These are phyloP conservation scores for Balaenoptera acutorostrata DNA, from an alignment of 2,113 vertebrate genomes.

Conservation along the genomic window DNA sequence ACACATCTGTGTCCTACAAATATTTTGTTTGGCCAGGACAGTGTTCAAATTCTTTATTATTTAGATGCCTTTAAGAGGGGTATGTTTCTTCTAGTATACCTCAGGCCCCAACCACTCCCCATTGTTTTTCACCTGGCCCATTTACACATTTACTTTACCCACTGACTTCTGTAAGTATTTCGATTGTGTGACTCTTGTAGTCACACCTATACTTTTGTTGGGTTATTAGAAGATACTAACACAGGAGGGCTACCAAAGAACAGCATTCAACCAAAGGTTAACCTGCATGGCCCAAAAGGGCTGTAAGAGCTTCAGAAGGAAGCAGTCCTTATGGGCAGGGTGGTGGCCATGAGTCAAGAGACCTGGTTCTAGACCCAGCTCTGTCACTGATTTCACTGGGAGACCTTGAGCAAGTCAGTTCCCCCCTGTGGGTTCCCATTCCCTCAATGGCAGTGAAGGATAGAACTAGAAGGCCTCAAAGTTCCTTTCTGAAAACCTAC, in stretches of 20 bases:
- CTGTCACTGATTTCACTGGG: not conserved
- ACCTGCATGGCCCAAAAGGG: not conserved
- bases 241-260: not conserved
- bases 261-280: not conserved
- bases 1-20: not conserved
- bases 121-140: not conserved
- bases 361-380: not conserved
- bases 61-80: not conserved
- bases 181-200: not conserved
- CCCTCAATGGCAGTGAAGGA: not conserved
- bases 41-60: not conserved
- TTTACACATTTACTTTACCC: not conserved
- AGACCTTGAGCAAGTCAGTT: not conserved
- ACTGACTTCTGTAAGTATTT: not conserved
- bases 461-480: not conserved
- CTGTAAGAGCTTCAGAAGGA: not conserved
- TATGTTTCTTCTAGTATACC: not conserved
- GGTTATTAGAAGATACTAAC: not conserved
- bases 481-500: not conserved
- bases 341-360: too few species aligned
- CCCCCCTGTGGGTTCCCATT: too few species aligned
- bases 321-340: not conserved
- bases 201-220: not conserved
- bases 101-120: not conserved
- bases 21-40: not conserved